Percentiles rank a stretch among this genome's conserved stretches.
phyloP scores from a whole-genome alignment of 2,888 invertebrate genomes.

The Lepidocyrtoides sp. region DNA sequence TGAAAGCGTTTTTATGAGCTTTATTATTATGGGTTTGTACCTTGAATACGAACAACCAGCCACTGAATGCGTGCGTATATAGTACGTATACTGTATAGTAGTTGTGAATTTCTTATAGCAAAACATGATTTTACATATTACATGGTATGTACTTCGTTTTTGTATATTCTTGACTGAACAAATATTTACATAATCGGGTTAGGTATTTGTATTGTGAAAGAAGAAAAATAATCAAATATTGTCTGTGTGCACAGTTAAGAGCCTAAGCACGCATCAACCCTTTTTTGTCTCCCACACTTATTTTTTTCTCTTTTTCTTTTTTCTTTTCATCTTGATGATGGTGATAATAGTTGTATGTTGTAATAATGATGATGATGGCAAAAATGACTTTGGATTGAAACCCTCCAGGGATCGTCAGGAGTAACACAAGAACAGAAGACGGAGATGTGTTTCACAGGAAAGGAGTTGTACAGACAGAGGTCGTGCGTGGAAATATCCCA shows the following conservation, averaged over 20 bases:
- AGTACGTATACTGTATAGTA: not conserved
- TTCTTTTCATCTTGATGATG: not conserved
- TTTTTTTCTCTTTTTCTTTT: slow-evolving; percentile 52
- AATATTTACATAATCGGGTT: slow-evolving; percentile 77
- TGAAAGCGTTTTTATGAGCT: not conserved
- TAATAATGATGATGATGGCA: slow-evolving; percentile 66
- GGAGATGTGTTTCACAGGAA: slow-evolving; percentile 93
- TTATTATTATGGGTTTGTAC: not conserved
- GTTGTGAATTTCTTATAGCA: not conserved
- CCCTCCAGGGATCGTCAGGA: slow-evolving; percentile 93
- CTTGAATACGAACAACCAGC: too few species aligned
- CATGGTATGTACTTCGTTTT: not conserved
- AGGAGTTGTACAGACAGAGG: slow-evolving; percentile 95
- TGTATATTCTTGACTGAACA: slow-evolving; percentile 19
- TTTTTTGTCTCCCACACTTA: slow-evolving; percentile 57
- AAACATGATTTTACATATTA: slow-evolving; percentile 20
- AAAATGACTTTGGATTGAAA: slow-evolving; percentile 79
- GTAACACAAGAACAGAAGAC: slow-evolving; percentile 90
- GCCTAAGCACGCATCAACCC: slow-evolving; percentile 49
- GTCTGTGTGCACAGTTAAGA: slow-evolving; percentile 32
- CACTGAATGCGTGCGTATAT: too few species aligned
- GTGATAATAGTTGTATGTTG: not conserved
- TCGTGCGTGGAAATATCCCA: slow-evolving; percentile 96
- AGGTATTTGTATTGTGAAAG: slow-evolving; percentile 64
- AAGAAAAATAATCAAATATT: slow-evolving; percentile 65